Evolutionary conservation across 2,113 vertebrate genomes (phyloP), one percentile per base, ranked within the genome.

Genomic region (Mystacornis crossleyi): DNA sequence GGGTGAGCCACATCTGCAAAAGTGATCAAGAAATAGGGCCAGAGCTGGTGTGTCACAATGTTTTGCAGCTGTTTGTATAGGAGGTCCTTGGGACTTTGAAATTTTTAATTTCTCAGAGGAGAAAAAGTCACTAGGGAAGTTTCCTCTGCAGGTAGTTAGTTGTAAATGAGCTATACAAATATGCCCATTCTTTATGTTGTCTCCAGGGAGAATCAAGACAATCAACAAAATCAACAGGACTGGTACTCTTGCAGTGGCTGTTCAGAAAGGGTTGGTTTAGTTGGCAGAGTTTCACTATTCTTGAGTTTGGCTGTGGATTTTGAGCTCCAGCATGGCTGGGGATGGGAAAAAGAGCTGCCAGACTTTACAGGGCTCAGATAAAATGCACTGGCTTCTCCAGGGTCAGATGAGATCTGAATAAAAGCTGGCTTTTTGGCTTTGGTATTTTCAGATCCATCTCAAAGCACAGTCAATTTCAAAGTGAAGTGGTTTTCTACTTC

Each of bases 241-340:
- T 48, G 43, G 38, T 61, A 10, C 31, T 82, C 40, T 43, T 66
- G 34, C 34, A 81, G 70, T 23, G 33, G 17, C 45, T 54, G 6
- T 31, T 90, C 42, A 38, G 50, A 67, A 94, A 33, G 29, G 14
- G 21, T 34, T 75, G 42, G 50, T 77, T 90, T 93, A 47, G 12
- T 18, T 90, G 84, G 33, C 42, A 66, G 55, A 67, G 18, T 69
- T 87, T 88, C 54, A 55, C 54, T 62, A 0, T 73, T 85, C 62
- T 77, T 65, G 66, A 89, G 70, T 70, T 83, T 82, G 66, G 50
- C 74, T 88, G 83, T 80, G 66, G 54, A 29, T 88, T 91, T 73
- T 69, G 62, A 64, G 45, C 45, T 60, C 36, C 21, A 64, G 55
- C 36, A 16, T 29, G 71, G 60, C 61, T 45, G 66, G 28, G 48